Base-by-base conservation (phyloP, 2,113 vertebrate species). In the Rhineura floridana region DNA sequence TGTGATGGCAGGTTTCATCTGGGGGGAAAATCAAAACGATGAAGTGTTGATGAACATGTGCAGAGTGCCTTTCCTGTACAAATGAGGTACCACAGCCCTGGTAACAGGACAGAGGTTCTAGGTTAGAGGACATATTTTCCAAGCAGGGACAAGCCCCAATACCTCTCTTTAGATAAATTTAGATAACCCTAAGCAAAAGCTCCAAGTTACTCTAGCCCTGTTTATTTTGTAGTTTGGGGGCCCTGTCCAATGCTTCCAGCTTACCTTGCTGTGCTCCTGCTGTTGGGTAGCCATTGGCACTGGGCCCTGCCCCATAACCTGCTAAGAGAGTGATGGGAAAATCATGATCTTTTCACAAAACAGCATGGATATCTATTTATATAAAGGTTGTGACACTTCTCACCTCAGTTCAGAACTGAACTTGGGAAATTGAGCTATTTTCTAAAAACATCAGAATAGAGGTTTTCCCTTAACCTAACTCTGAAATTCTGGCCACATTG, bases 221-320 rank as follows among this genome's bases (percentile, higher is more conserved):
- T 36, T 30, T 8, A 13, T 59, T 86, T 39, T 65, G 48, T 19
- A 6, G 21, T 21, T 30, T 52, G 17, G 36, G 10, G 8, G 11
- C 2, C 23, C 39, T 39, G 42, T 48, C 55, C 69, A 39, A 21
- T 2, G 30, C 36, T 55, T n/a, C 36, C 7, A 28, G 3, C 82
- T 89, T 25, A 89, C 84, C 88, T 67, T 86, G 70, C 48, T 86
- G 88, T 44, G 69, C n/a, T 46, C 84, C 39, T 59, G 52, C 39
- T 59, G 52, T 33, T 77, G 73, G 48, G 36, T 84, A 84, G 73
- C 67, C 70, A n/a, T 52, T 63, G 8, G 84, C 46, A 76, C 79
- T 55, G n/a, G 72, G 69, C 23, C 78, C 70, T 69, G 59, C 70
- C 44, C 87, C 79, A 25, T 82, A 89, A 50, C 84, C 84, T 86